These are phyloP conservation scores for Tauraco erythrolophus DNA, from an alignment of 2,113 vertebrate species.

Conservation along the genomic window DNA sequence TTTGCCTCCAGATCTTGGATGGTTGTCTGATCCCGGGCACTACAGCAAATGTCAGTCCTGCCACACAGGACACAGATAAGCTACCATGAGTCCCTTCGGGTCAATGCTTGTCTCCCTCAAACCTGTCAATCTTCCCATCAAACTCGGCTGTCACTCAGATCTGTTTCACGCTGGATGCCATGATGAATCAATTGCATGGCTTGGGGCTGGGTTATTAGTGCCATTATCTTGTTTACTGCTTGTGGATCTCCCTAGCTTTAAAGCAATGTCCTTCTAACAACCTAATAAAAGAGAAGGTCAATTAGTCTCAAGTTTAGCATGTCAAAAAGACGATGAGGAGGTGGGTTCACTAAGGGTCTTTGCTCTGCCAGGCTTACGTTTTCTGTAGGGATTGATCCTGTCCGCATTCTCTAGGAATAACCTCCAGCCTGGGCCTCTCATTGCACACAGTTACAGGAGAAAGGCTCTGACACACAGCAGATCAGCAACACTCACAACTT, in stretches of 20 bases:
- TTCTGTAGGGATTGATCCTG: not conserved
- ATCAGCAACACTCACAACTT: not conserved
- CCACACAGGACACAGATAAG: not conserved
- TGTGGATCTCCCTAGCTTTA: not conserved
- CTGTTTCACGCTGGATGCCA: not conserved
- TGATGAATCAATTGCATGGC: slow-evolving; percentile 38
- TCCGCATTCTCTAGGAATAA: not conserved
- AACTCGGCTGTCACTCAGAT: not conserved
- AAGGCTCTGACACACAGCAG: not conserved
- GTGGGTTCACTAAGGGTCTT: not conserved
- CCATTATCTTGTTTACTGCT: slow-evolving; percentile 43
- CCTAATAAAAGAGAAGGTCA: not conserved
- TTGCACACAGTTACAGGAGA: not conserved
- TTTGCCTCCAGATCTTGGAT: not conserved
- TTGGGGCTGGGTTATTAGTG: not conserved
- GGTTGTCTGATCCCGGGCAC: not conserved
- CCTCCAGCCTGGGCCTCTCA: not conserved
- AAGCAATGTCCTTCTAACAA: not conserved
- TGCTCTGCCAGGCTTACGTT: not conserved
- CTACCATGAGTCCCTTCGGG: not conserved
- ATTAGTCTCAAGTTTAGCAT: not conserved
- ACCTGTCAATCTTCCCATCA: slow-evolving; percentile 1
- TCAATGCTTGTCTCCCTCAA: not conserved
- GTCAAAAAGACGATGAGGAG: not conserved
- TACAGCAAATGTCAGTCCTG: not conserved